Evolutionary conservation across 1,140 invertebrate species (phyloP), one percentile per base, ranked within the genome.

Genomic region (Heliconius hermathena): DNA sequence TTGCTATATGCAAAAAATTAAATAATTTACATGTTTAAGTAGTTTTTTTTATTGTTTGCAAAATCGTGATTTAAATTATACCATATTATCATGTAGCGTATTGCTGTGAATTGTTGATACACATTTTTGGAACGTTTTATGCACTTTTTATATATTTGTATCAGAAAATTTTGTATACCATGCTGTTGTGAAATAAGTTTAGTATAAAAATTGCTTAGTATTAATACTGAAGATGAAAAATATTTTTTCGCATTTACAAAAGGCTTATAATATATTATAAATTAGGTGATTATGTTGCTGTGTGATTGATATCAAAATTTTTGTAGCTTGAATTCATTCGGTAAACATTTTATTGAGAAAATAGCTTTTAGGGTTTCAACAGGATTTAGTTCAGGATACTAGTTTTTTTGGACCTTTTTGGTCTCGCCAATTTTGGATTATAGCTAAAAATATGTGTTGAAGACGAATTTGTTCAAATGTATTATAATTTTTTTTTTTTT

Each of bases 111-210:
- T 87, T 88, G 89, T 91, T 89, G 85, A 88, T 79, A 90, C 89
- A 92, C 90, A 88, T 92, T 93, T 93, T 93, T 93, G 90, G 90
- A 93, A 92, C 89, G 90, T 88, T 93, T 93, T 93, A 92, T 89
- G 92, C 92, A 93, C 89, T 91, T 93, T 46, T 93, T 93, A 91
- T 92, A 93, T 91, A 93, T 92, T 93, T 93, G 89, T 93, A 90
- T 89, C 84, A 85, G 79, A 85, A 78, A 60, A 86, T 91, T 91
- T 91, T 90, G 86, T 90, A 91, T 86, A 82, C 86, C 78, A 83
- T 88, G 88, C 89, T 89, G 84, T 91, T 89, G 84, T 88, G 60
- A 86, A 74, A 60, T 41, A 72, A 41, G 16, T 38, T 41, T 72
- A 72, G 20, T 72, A 72, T 72, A 16, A 72, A 41, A 13, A 38